These are phyloP conservation scores for Drosophila algonquin DNA, from an alignment of 2,888 invertebrate genomes.

Conservation along the genomic window DNA sequence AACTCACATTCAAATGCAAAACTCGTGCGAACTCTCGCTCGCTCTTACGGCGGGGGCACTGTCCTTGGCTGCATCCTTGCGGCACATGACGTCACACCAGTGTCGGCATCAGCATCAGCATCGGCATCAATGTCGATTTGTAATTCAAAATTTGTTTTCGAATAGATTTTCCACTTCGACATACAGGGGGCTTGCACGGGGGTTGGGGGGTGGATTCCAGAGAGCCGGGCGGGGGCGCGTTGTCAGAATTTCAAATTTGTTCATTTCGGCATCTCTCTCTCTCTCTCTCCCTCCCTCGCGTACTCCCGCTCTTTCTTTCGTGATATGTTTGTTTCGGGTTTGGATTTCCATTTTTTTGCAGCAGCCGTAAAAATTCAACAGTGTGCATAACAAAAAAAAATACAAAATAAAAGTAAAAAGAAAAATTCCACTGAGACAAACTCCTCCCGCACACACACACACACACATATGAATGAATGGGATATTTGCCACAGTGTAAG, in stretches of 20 bases:
- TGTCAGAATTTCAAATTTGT: constrained; percentile 77
- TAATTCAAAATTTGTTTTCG: constrained; percentile 80
- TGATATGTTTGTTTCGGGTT: constrained; percentile 28
- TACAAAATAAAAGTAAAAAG: constrained; percentile 16
- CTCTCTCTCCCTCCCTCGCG: constrained; percentile 6
- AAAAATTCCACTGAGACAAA: constrained; percentile 20
- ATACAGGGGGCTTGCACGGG: constrained; percentile 1
- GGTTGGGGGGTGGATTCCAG: background rate
- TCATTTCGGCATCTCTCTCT: constrained; percentile 30
- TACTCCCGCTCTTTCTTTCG: constrained; percentile 11
- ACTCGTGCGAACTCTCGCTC: constrained; percentile 75
- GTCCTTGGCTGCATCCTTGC: constrained; percentile 61
- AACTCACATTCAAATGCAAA: constrained; percentile 81
- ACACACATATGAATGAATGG: background rate
- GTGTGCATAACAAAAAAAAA: constrained; percentile 55
- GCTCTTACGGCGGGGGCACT: background rate
- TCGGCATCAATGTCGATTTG: constrained; percentile 67
- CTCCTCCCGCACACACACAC: background rate
- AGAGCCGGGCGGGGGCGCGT: constrained; percentile 28
- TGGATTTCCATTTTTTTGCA: constrained; percentile 75
- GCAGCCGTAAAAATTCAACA: constrained; percentile 80
- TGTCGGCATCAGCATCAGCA: background rate
- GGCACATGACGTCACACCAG: constrained; percentile 63
- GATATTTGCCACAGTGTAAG: background rate
- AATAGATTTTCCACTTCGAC: constrained; percentile 77